These are phyloP conservation scores for Ascidia mentula DNA, from an alignment of 23 tunicate genomes.

Conservation along the genomic window DNA sequence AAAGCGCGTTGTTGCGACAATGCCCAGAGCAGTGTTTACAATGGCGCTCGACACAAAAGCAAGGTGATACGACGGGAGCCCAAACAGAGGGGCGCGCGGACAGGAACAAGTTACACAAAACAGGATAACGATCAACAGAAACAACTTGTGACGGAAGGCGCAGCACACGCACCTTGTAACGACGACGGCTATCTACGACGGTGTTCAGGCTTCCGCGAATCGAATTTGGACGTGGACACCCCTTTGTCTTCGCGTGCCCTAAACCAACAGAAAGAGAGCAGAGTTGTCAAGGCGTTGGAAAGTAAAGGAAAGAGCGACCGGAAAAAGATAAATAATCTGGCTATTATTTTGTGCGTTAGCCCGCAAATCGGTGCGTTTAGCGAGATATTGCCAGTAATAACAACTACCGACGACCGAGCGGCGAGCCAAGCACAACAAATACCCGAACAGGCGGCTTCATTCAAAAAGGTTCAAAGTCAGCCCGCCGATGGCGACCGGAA, in stretches of 20 bases:
- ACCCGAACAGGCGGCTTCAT: background rate
- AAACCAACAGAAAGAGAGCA: background rate
- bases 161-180: background rate
- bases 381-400: conserved; percentile 14
- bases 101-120: conserved; percentile 26
- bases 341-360: background rate
- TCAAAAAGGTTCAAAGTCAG: background rate
- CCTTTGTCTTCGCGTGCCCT: background rate
- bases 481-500: background rate
- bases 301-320: background rate
- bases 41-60: conserved; percentile 28
- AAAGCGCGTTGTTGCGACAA: conserved; percentile 39
- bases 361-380: conserved; percentile 11
- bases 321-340: background rate
- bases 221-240: background rate
- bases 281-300: background rate
- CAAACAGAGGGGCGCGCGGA: conserved; percentile 19
- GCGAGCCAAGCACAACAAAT: background rate
- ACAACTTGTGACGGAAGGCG: background rate
- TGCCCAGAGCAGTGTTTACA: conserved; percentile 11
- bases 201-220: background rate
- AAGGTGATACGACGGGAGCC: conserved; percentile 32
- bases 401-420: background rate
- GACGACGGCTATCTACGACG: background rate
- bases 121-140: conserved; percentile 13